These are phyloP conservation scores for Orthonevra nobilis DNA, from an alignment of 2,888 invertebrate species.

Conservation along the genomic window DNA sequence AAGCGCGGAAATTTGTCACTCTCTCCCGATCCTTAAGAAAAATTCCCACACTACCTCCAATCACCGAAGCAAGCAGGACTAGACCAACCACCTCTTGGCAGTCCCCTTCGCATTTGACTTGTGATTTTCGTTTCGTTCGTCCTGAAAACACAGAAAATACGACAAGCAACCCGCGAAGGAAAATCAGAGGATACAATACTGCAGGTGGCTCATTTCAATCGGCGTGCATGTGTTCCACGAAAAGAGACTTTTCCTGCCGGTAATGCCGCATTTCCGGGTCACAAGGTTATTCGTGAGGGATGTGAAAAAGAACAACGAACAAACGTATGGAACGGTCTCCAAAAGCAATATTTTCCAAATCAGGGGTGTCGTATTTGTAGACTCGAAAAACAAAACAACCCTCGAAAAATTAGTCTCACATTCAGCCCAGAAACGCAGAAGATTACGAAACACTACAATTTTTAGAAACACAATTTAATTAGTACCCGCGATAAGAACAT, in stretches of 20 bases:
- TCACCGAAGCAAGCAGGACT: not conserved
- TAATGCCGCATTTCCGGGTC: conserved; percentile 67
- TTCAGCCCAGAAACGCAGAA: not conserved
- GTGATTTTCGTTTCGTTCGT: conserved; percentile 52
- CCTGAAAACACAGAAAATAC: conserved; percentile 27
- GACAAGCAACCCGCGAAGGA: conserved; percentile 5
- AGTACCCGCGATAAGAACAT: not conserved
- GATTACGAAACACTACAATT: conserved; percentile 19
- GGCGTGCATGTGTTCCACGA: conserved; percentile 39
- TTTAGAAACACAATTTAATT: conserved; percentile 27
- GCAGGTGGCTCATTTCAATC: conserved; percentile 66
- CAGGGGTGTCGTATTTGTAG: conserved; percentile 21
- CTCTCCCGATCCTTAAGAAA: no score
- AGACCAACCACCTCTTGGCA: no score
- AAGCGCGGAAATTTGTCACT: conserved; percentile 50
- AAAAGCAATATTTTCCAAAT: conserved; percentile 26
- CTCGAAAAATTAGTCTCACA: conserved; percentile 26
- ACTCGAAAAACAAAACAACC: conserved; percentile 22
- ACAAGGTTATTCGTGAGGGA: conserved; percentile 64
- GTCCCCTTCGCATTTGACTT: conserved; percentile 63
- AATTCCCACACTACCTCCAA: conserved; percentile 59
- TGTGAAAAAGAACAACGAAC: conserved; percentile 20
- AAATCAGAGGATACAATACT: conserved; percentile 62
- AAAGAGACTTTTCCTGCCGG: conserved; percentile 54
- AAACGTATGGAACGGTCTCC: conserved; percentile 23